Conservation (phyloP, 1,140 invertebrate genomes). For the Stenopsyche tienmushanensis region DNA sequence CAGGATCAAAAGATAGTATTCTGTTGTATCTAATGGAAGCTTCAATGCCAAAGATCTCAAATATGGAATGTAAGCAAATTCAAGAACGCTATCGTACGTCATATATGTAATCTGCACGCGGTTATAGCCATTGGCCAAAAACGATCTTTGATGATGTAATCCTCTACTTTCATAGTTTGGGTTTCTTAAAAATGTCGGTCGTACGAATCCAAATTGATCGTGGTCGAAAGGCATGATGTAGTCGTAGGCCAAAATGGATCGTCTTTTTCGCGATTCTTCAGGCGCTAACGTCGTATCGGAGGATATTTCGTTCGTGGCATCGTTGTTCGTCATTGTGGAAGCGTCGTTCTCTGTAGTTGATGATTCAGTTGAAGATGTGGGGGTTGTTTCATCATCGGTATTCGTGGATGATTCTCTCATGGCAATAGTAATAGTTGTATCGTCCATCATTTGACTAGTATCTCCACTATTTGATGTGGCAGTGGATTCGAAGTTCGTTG, state of each 20-base stretch:
- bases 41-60: constrained; percentile 70
- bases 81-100: constrained; percentile 71
- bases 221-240: constrained; percentile 47
- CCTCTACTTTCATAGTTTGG: constrained; percentile 19
- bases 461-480: too few species aligned
- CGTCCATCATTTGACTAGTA: too few species aligned
- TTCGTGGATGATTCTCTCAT: neutral
- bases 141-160: constrained; percentile 44
- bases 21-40: constrained; percentile 69
- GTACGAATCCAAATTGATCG: constrained; percentile 48
- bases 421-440: too few species aligned
- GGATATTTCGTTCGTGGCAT: neutral
- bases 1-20: constrained; percentile 64
- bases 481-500: constrained; percentile 10
- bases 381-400: constrained; percentile 1
- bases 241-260: constrained; percentile 50
- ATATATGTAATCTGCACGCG: constrained; percentile 59
- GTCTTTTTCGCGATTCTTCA: constrained; percentile 42
- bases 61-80: constrained; percentile 71
- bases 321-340: constrained; percentile 1
- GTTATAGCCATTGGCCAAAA: constrained; percentile 51
- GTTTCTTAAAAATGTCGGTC: constrained; percentile 46
- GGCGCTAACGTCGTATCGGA: neutral
- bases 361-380: constrained; percentile 20
- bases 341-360: neutral